Evolutionary conservation across 2,888 invertebrate species (phyloP), one percentile per base, ranked within the genome.

Genomic region (Sminthurinus aureus): DNA sequence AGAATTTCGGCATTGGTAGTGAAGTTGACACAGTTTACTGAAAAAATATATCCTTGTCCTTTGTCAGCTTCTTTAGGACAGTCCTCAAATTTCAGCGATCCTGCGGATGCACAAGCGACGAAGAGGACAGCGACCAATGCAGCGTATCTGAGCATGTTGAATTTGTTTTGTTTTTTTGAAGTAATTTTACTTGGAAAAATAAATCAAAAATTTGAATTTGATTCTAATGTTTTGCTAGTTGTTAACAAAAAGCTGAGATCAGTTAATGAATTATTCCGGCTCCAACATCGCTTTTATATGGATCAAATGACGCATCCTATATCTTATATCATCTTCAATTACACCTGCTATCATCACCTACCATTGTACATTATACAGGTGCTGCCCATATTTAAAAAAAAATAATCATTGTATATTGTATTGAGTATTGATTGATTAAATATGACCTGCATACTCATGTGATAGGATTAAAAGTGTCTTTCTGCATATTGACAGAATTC

Each of bases 81-180:
- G 15, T 58, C 58, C 18, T 58, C 4, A 9, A 58, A 15, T 13
- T 13, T 58, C 58, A 58, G 9, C 13, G 0, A 3, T 58, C 58
- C 58, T 3, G 58, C 58, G 9, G 58, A 58, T 15, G 58, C 13
- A 2, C 1, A 2, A 20, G 78, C 24, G 11, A 75, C 0, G 58
- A 58, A 51, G 11, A 75, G 13, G 58, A 58, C 78, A 13, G 64
- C 78, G 58, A 58, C 13, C 13, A 78, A 22, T 58, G 52, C 18
- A 52, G 64, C 78, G 78, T 22, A 26, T n/a, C 11, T 1, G 52
- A 58, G 15, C 78, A 78, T 78, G 20, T 52, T 78, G 78, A 78
- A 52, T 26, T 50, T 52, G n/a, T n/a, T n/a, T n/a, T n/a, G n/a
- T 52, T 52, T 58, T 2, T 58, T 58, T 0, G 18, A 58, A 18